Evolutionary conservation across 2,113 vertebrate species (phyloP).

Genomic region (Harpagus bidentatus): DNA sequence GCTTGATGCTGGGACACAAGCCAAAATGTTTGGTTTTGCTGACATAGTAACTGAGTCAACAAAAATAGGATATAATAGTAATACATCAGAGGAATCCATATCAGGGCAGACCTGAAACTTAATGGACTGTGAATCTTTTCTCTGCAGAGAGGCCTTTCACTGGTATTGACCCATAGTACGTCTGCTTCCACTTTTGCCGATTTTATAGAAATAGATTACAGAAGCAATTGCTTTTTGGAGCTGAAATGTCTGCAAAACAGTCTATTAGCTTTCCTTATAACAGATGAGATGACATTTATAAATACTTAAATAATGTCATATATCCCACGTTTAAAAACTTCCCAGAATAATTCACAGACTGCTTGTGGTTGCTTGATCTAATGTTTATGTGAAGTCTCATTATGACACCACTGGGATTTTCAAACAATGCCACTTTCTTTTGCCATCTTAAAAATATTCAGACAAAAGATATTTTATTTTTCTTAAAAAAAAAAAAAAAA

Average conservation of each 20-base stretch:
- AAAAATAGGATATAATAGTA: conserved; percentile 83
- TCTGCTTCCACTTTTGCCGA: conserved; percentile 53
- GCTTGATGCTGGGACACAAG: conserved; percentile 82
- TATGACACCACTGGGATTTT: conserved; percentile 39
- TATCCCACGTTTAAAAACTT: conserved; percentile 60
- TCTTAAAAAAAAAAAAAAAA: background rate
- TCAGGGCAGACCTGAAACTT: conserved; percentile 79
- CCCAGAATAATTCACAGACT: conserved; percentile 59
- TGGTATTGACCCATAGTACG: conserved; percentile 74
- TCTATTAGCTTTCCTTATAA: conserved; percentile 72
- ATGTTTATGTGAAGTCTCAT: conserved; percentile 53
- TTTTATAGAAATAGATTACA: conserved; percentile 72
- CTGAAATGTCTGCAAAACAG: conserved; percentile 70
- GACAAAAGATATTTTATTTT: background rate
- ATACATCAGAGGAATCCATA: conserved; percentile 84
- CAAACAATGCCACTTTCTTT: conserved; percentile 42
- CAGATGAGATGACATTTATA: conserved; percentile 73
- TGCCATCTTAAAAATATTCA: conserved; percentile 23
- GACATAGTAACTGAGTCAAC: conserved; percentile 93
- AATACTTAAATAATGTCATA: conserved; percentile 75
- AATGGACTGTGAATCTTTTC: conserved; percentile 80
- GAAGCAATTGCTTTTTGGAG: conserved; percentile 58
- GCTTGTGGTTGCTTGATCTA: conserved; percentile 50
- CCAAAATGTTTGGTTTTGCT: conserved; percentile 89
- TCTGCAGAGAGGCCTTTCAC: conserved; percentile 64